Evolutionary conservation across 1,140 invertebrate genomes (phyloP), one percentile per base, ranked within the genome.

Genomic region (Caligus rogercresseyi): DNA sequence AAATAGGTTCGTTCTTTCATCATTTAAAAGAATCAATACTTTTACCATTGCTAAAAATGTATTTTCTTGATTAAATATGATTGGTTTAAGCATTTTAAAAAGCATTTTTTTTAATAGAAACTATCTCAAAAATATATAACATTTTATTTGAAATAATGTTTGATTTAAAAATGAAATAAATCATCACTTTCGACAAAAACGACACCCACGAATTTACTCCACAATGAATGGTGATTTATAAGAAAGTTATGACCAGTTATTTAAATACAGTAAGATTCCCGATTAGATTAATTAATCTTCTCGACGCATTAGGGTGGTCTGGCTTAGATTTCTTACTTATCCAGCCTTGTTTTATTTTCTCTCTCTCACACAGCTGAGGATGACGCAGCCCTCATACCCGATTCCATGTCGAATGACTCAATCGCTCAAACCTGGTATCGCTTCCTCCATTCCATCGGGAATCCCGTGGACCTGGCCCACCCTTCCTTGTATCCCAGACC

Each of bases 371-470:
- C n/a, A 90, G 87, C 79, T 66, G 89, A 92, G 64, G 88, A 92
- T 68, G 89, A 93, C 71, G 74, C 78, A 2, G 79, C 82, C 67
- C 70, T 89, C 2, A 84, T 93, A 52, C 85, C 89, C n/a, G 69
- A 73, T 3, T 83, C 83, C 51, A 92, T 95, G 84, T 79, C 80
- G 18, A 81, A 87, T 67, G 89, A 95, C 71, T 85, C 85, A 65
- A 81, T 95, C 14, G 83, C 86, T 26, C 91, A 96, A 75, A 84
- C 84, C 69, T 96, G 92, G 91, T 96, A 90, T 74, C 79, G 91
- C 63, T 83, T 95, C 68, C 74, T 95, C 31, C 87, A 93, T 67
- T 88, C 86, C 26, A 81, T 94, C 65, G 90, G 92, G 20, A 94
- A 94, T 74, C 93, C 93, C 0, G 87, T 91, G 0, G 89, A 92